A percentile compares a stretch with the other conserved stretches of the same genome.
Conservation (phyloP, 2,797 vertebrate species). For the Alauda arvensis region DNA sequence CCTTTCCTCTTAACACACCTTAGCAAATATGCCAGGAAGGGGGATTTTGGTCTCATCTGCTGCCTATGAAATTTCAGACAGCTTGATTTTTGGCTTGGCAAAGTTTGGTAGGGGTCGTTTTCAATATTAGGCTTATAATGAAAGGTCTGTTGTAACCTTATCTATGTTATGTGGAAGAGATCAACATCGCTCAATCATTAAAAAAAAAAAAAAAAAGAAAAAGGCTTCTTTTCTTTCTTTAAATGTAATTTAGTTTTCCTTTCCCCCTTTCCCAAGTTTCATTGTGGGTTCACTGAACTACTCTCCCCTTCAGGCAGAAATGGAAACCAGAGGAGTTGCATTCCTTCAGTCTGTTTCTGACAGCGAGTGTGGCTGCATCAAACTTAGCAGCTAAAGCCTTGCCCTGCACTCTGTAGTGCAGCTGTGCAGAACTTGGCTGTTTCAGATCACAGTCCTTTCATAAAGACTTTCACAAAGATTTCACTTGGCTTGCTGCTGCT, state of each 20-base stretch:
- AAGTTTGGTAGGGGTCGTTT: not conserved
- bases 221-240: slow-evolving; percentile 23
- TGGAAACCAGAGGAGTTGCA: slow-evolving; percentile 63
- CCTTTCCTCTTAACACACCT: slow-evolving; percentile 20
- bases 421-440: slow-evolving; percentile 40
- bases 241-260: slow-evolving; percentile 33
- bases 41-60: slow-evolving; percentile 3
- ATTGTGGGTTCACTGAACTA: slow-evolving; percentile 51
- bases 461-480: not conserved
- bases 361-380: slow-evolving; percentile 7
- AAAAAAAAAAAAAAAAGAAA: not conserved
- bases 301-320: slow-evolving; percentile 53
- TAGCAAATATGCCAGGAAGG: not conserved
- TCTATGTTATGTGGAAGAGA: slow-evolving; percentile 39
- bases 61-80: slow-evolving; percentile 40
- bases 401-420: slow-evolving; percentile 35
- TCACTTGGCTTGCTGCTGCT: not conserved
- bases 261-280: slow-evolving; percentile 30
- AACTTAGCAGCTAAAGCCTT: slow-evolving; percentile 39
- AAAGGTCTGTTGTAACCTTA: slow-evolving; percentile 52
- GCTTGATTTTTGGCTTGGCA: slow-evolving; percentile 27
- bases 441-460: slow-evolving; percentile 31
- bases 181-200: not conserved
- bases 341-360: slow-evolving; percentile 51
- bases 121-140: slow-evolving; percentile 39